phyloP scores from a whole-genome alignment of 2,797 vertebrate genomes.

The Cyclopterus lumpus region DNA sequence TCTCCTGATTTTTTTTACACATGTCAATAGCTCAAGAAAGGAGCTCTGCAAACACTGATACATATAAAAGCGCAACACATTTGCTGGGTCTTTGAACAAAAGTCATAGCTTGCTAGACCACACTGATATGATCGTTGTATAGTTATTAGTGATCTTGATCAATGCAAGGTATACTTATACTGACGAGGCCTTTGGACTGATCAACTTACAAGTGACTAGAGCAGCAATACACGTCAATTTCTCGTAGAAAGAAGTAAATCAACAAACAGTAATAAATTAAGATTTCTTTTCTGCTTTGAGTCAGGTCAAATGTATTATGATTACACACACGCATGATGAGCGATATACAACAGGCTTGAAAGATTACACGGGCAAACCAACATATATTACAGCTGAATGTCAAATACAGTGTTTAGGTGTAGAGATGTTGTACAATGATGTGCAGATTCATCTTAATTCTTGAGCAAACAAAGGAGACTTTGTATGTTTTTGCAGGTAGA shows the following conservation, averaged over 20 bases:
- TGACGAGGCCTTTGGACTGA: background rate
- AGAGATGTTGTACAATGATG: background rate
- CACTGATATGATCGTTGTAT: slow-evolving; percentile 2
- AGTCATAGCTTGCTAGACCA: slow-evolving; percentile 6
- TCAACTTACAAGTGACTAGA: background rate
- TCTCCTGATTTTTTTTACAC: slow-evolving; percentile 49
- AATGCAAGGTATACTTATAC: background rate
- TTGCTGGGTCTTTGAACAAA: background rate
- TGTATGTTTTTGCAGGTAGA: background rate
- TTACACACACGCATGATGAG: background rate
- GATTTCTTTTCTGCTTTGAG: background rate
- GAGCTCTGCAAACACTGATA: slow-evolving; percentile 41
- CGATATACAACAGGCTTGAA: background rate
- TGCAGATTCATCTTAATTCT: background rate
- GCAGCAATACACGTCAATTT: background rate
- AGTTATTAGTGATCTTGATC: slow-evolving; percentile 10
- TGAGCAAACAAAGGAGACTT: background rate
- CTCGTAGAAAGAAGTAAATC: background rate
- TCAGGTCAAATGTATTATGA: background rate
- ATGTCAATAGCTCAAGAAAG: slow-evolving; percentile 50
- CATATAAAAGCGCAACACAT: slow-evolving; percentile 17
- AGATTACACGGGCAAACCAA: background rate
- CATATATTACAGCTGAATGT: background rate
- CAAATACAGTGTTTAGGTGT: background rate
- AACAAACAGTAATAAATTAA: background rate